These are phyloP conservation scores for Chamaetylas fuelleborni DNA, from an alignment of 2,113 vertebrate species.

Conservation along the genomic window DNA sequence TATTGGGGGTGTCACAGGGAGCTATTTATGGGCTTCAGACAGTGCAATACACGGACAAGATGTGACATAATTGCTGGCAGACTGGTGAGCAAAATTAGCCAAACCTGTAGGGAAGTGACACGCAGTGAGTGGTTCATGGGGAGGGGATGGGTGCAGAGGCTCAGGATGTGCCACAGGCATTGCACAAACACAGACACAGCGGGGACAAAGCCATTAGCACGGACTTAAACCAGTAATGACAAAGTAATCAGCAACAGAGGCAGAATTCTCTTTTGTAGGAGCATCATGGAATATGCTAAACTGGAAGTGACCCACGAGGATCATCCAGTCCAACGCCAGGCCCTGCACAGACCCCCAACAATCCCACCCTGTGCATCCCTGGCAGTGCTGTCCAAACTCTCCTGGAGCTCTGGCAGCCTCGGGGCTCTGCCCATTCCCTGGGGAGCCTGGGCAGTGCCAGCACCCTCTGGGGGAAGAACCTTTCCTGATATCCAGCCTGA, in stretches of 20 bases:
- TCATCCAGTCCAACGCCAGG: neutral
- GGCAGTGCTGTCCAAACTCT: accelerated
- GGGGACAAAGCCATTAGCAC: neutral
- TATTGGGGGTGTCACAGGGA: neutral
- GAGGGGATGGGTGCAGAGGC: neutral
- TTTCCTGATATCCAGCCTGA: neutral
- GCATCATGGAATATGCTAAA: neutral
- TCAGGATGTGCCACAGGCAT: neutral
- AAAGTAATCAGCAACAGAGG: neutral
- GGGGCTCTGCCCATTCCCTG: neutral
- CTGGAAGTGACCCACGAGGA: neutral
- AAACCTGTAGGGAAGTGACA: neutral
- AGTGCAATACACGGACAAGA: neutral
- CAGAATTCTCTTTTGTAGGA: neutral
- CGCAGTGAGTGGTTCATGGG: neutral
- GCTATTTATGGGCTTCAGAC: constrained; percentile 20
- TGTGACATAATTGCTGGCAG: constrained; percentile 31
- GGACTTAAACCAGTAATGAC: neutral
- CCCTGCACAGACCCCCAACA: neutral
- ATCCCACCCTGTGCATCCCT: neutral
- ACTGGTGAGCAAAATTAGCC: neutral
- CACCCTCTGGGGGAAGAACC: neutral
- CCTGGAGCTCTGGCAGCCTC: neutral
- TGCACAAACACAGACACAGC: neutral
- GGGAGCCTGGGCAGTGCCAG: neutral